Base-by-base conservation (phyloP, 2,113 vertebrate genomes). In the Blennius ocellaris region DNA sequence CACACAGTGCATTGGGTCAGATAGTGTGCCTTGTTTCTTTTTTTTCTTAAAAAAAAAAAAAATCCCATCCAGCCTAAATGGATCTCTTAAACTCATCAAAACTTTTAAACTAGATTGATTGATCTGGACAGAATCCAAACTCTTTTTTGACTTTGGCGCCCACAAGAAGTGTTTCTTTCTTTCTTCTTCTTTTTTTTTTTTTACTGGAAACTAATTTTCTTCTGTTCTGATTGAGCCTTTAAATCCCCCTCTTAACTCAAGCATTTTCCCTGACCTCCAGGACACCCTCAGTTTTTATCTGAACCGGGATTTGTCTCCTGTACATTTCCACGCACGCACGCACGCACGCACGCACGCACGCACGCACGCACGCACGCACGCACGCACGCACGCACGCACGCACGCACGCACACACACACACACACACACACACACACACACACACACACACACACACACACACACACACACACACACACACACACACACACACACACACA, bases 191-290 rank as follows among this genome's bases (percentile, higher is more conserved):
- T n/a, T 21, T 44, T 52, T 7, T 8, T n/a, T 51, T 47, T 50
- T n/a, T 9, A 50, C 1, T 47, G 15, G 10, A 52, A 57, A 6
- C 6, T 68, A 3, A 10, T 43, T 69, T 16, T 47, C n/a, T n/a
- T 17, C 3, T 21, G 30, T 30, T 40, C 48, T 54, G 40, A 43
- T 41, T 16, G 43, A 48, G 50, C 41, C 53, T 56, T 1, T 61
- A 61, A 67, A 61, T 39, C 36, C 67, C 9, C 10, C 17, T 37
- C 38, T 63, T 37, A 45, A 5, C 21, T 49, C 52, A 52, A 49
- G 21, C 48, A 37, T 55, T 48, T 17, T 15, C 39, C 12, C 10
- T 73, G 64, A 77, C 50, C 65, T 76, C n/a, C 11, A 51, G 5
- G 11, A 0, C 6, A 30, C 41, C 8, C 41, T 14, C 14, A 49